These are phyloP conservation scores for Pristis pectinata DNA, from an alignment of 2,797 vertebrate species.

Conservation along the genomic window DNA sequence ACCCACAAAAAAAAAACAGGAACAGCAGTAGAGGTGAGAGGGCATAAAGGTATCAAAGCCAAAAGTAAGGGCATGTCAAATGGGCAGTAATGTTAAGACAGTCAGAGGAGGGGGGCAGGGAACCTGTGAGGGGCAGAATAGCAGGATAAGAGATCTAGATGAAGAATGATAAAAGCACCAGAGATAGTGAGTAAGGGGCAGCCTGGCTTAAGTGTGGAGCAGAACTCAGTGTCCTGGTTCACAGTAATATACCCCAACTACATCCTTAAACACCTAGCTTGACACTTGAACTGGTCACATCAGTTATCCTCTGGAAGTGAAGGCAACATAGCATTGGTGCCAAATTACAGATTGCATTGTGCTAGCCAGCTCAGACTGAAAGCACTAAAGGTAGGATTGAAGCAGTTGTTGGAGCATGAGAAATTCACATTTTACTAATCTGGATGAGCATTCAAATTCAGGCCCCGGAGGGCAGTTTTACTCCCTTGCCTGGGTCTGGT, in stretches of 20 bases:
- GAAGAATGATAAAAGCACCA: neutral
- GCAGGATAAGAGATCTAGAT: neutral
- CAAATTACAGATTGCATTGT: neutral
- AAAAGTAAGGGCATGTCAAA: neutral
- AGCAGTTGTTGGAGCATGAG: neutral
- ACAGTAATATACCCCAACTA: neutral
- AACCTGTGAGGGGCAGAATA: neutral
- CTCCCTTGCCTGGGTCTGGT: neutral
- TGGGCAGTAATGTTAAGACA: neutral
- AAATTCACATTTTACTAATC: neutral
- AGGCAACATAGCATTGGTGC: neutral
- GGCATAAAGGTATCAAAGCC: neutral
- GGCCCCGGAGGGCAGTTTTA: neutral
- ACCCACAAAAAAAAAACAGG: neutral
- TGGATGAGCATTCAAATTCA: neutral
- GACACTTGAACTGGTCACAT: neutral
- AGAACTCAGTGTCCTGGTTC: neutral
- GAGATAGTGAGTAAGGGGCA: neutral
- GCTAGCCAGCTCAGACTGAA: neutral
- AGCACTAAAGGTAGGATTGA: neutral
- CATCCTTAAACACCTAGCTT: neutral
- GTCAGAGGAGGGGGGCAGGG: neutral
- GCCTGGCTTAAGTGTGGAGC: neutral
- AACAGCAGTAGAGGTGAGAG: neutral
- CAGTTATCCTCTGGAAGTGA: neutral